A percentile compares a stretch with the other conserved stretches of the same genome.
Conservation (phyloP, 2,113 vertebrate species). For the Symphodus melops region DNA sequence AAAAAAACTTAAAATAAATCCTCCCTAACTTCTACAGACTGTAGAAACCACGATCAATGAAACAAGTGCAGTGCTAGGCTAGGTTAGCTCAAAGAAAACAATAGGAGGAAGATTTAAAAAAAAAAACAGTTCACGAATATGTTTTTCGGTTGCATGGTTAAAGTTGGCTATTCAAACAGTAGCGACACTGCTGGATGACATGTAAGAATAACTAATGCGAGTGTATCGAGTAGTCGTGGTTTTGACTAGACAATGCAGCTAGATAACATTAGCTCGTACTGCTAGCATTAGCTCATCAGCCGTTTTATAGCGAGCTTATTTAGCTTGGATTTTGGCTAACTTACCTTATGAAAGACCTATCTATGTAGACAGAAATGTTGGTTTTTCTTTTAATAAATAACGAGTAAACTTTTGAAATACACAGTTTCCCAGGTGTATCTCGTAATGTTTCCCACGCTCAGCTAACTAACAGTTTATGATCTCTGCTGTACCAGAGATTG, state of each 20-base stretch:
- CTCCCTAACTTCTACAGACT: background rate
- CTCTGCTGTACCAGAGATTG: constrained; percentile 78
- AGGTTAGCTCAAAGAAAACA: constrained; percentile 60
- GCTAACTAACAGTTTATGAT: constrained; percentile 63
- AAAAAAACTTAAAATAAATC: background rate
- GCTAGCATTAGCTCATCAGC: constrained; percentile 52
- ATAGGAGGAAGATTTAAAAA: constrained; percentile 38
- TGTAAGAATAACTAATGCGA: background rate
- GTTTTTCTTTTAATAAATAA: constrained; percentile 54
- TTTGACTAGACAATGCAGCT: constrained; percentile 67
- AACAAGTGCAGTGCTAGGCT: constrained; percentile 46
- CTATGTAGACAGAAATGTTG: constrained; percentile 72
- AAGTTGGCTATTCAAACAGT: fast-evolving
- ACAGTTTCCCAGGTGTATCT: constrained; percentile 38
- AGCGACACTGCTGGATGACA: background rate
- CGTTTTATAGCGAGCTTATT: constrained; percentile 3
- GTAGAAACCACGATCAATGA: constrained; percentile 14
- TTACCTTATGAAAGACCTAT: constrained; percentile 82
- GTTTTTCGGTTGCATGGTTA: background rate
- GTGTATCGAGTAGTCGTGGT: background rate
- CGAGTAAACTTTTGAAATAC: constrained; percentile 46
- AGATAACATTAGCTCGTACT: constrained; percentile 51
- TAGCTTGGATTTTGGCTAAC: constrained; percentile 55
- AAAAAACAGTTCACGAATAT: no score
- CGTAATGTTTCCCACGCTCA: constrained; percentile 48